Base-by-base conservation (phyloP, 2,888 invertebrate species). In the Tinea trinotella region DNA sequence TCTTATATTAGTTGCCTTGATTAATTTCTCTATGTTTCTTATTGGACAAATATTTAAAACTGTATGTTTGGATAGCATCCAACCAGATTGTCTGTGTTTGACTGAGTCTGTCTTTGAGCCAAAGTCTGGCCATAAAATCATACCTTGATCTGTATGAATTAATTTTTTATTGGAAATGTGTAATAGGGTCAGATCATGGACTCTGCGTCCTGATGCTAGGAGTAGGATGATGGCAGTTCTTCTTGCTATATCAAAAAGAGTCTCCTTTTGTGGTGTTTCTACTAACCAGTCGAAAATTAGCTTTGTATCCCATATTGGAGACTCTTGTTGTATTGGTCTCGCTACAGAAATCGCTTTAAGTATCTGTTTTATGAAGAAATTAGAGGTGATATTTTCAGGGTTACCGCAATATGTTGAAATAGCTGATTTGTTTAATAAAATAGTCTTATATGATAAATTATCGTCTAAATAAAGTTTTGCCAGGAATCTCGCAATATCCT, bases 321-420 rank as follows among this genome's bases (percentile, higher is more conserved):
- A 55, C 10, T 58, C 59, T 10, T 1, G 54, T 55, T n/a, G n/a
- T n/a, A n/a, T n/a, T 36, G n/a, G n/a, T n/a, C n/a, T n/a, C n/a
- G n/a, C n/a, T n/a, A n/a, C n/a, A n/a, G n/a, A 22, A 22, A 7
- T 22, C 7, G 4, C 22, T 61, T 61, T 15, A 61, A 46, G 1
- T 36, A 61, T 54, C 6, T 61, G 59, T 49, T 58, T 59, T 1
- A 64, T 59, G 5, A 60, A 9, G 59, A 59, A 53, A 59, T 61
- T 6, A 61, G 18, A 12, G 3, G 20, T 50, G 30, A 49, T 22
- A 6, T 1, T 2, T 9, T 57, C 50, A 9, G 57, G 22, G 10
- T 59, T 54, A 53, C 12, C 4, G 10, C 56, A 57, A 7, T 60
- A 54, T 0, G 59, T 59, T 5, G 61, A 54, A 1, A 60, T 56